phyloP scores from a whole-genome alignment of 2,113 vertebrate genomes.

The Jaculus jaculus region DNA sequence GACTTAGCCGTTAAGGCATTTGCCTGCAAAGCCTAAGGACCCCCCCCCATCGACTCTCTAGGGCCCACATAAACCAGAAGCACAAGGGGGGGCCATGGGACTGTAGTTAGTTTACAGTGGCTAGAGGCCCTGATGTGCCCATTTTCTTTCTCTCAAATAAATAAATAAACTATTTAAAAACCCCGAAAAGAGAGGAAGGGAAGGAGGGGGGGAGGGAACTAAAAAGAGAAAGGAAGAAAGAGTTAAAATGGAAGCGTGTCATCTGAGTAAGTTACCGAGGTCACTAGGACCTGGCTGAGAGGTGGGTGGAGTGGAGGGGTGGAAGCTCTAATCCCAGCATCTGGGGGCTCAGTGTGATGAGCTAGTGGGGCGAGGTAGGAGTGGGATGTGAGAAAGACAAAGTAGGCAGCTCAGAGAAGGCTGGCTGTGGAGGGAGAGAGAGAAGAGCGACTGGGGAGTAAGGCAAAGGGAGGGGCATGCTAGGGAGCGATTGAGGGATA shows the following conservation, averaged over 20 bases:
- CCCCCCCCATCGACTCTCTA: too few species aligned
- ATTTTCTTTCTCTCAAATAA: too few species aligned
- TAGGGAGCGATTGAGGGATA: constrained; percentile 42
- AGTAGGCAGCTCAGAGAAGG: constrained; percentile 68
- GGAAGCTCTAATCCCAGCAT: constrained; percentile 59
- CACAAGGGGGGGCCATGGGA: too few species aligned
- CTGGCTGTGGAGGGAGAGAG: constrained; percentile 44
- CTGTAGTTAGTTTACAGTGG: too few species aligned
- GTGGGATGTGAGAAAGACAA: constrained; percentile 76
- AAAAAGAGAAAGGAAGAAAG: not conserved
- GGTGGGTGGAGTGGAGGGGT: constrained; percentile 47
- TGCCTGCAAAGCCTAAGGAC: too few species aligned
- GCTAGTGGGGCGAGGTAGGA: constrained; percentile 61
- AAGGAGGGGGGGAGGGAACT: too few species aligned
- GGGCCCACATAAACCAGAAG: too few species aligned
- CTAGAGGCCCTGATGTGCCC: too few species aligned
- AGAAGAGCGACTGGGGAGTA: constrained; percentile 45
- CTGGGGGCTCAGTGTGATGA: constrained; percentile 52
- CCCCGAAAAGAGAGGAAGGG: too few species aligned
- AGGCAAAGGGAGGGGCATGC: not conserved
- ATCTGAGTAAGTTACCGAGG: constrained; percentile 30
- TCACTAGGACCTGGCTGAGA: constrained; percentile 59
- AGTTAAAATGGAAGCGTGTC: constrained; percentile 13
- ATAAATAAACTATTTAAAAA: too few species aligned
- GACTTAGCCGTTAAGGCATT: too few species aligned